A percentile compares a stretch with the other conserved stretches of the same genome.
Conservation (phyloP, 2,888 invertebrate genomes). For the Autographa pulchrina region DNA sequence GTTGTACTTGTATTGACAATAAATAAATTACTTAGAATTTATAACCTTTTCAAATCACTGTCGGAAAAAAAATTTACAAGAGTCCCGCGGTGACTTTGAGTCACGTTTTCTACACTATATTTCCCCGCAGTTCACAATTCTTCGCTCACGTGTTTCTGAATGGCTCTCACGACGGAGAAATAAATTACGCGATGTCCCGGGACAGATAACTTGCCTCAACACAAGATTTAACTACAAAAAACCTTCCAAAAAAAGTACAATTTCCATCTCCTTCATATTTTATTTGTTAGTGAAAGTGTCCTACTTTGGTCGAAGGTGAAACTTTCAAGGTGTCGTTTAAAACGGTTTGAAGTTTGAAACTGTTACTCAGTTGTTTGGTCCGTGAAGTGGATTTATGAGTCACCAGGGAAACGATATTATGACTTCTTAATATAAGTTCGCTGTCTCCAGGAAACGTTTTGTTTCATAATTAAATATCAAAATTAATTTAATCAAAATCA, state of each 20-base stretch:
- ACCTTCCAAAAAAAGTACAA: constrained; percentile 11
- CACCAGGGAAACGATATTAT: not conserved
- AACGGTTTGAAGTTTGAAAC: constrained; percentile 13
- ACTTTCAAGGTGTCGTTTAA: constrained; percentile 26
- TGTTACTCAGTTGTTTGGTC: constrained; percentile 20
- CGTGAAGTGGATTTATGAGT: constrained; percentile 6
- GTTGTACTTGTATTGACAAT: not conserved
- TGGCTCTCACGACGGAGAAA: constrained; percentile 31
- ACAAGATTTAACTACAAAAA: constrained; percentile 39
- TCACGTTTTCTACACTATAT: constrained; percentile 25
- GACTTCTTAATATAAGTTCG: not conserved
- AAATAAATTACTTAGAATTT: not conserved
- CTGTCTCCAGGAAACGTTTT: not conserved
- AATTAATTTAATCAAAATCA: not conserved
- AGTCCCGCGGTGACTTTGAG: not conserved
- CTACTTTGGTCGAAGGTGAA: constrained; percentile 20
- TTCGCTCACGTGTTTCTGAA: constrained; percentile 16
- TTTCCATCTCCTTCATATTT: constrained; percentile 29
- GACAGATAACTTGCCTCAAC: constrained; percentile 45
- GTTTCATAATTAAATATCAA: not conserved
- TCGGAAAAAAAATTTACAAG: not conserved
- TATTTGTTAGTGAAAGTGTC: constrained; percentile 38
- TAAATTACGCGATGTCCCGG: constrained; percentile 33
- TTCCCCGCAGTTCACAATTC: constrained; percentile 13
- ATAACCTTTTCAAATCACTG: not conserved